A percentile compares a stretch with the other conserved stretches of the same genome.
phyloP scores from a whole-genome alignment of 2,888 invertebrate species.

The Orthosia cruda region DNA sequence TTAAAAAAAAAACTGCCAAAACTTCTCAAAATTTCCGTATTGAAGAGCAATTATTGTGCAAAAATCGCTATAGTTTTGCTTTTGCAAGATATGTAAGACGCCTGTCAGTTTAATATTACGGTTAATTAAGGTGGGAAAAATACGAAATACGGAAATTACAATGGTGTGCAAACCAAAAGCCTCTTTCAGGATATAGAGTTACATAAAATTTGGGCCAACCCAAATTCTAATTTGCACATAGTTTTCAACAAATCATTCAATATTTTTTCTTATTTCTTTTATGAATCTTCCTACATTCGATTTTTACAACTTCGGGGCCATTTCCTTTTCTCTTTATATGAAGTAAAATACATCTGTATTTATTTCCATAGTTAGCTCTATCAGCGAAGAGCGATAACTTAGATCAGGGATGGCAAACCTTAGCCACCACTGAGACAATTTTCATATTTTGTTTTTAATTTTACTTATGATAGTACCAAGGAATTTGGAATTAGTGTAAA shows the following conservation, averaged over 20 bases:
- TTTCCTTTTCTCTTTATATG: constrained; percentile 26
- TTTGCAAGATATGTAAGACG: too few relatives aligned
- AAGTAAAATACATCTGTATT: constrained; percentile 40
- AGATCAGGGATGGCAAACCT: constrained; percentile 17
- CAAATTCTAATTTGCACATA: background rate
- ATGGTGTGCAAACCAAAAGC: background rate
- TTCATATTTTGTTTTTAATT: too few relatives aligned
- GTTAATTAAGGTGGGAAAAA: constrained; percentile 4
- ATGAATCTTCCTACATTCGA: constrained; percentile 12
- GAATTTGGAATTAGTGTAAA: too few relatives aligned
- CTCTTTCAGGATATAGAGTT: background rate
- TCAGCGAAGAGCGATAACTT: constrained; percentile 33
- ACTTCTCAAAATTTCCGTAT: background rate
- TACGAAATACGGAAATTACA: background rate
- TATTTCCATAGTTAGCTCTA: constrained; percentile 47
- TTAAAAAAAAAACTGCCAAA: too few relatives aligned
- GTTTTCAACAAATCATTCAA: constrained; percentile 11
- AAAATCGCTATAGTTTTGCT: too few relatives aligned
- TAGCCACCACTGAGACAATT: too few relatives aligned
- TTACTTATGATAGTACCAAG: too few relatives aligned
- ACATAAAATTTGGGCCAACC: background rate
- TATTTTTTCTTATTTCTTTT: constrained; percentile 3
- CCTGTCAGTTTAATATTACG: too few relatives aligned
- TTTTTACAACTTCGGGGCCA: constrained; percentile 11
- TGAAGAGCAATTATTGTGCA: too few relatives aligned